Evolutionary conservation across 2,797 vertebrate species (phyloP).

Genomic region (Babyrousa celebensis): DNA sequence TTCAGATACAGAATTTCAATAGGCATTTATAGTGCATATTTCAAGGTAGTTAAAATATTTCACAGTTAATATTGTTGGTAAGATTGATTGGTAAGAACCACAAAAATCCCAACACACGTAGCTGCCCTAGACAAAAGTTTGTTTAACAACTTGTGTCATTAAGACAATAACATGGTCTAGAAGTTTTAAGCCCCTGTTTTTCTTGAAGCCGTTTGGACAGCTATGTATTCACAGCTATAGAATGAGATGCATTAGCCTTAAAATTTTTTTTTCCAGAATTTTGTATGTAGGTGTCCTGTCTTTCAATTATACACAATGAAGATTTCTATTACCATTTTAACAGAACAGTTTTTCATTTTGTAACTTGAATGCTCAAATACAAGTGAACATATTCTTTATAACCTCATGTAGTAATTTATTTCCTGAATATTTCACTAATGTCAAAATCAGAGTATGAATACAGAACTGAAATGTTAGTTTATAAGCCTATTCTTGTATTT

Average conservation of each 20-base stretch:
- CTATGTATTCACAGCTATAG: background rate
- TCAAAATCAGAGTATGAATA: background rate
- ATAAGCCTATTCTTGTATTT: background rate
- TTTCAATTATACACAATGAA: background rate
- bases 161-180: background rate
- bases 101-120: background rate
- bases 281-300: background rate
- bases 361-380: background rate
- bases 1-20: background rate
- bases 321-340: background rate
- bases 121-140: background rate
- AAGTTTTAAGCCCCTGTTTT: background rate
- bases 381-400: background rate
- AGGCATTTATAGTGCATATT: background rate
- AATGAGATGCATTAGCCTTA: background rate
- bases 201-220: background rate
- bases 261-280: background rate
- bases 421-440: background rate
- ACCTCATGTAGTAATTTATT: background rate
- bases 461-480: background rate
- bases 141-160: background rate
- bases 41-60: background rate
- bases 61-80: background rate
- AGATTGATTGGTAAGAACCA: background rate
- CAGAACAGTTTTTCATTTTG: background rate